Base-by-base conservation (phyloP, 2,113 vertebrate species). In the Microtus pennsylvanicus region DNA sequence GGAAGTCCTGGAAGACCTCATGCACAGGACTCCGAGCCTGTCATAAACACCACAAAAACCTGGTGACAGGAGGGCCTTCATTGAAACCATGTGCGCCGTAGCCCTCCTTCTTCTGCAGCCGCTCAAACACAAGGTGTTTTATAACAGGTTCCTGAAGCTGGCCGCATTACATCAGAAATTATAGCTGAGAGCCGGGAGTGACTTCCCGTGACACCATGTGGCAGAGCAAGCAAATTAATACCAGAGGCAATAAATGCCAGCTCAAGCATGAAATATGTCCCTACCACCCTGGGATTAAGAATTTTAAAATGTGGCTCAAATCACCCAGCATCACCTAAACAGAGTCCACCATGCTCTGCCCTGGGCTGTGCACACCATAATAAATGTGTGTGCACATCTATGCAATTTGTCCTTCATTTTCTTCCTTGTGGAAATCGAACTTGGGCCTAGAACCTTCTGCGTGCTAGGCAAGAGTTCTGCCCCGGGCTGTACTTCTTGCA, bases 151-250 rank as follows among this genome's bases (percentile, higher is more conserved):
- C 94, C 96, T 96, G 89, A 58, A 63, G 94, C 97, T 87, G 97
- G 97, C 96, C 97, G 97, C 81, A 97, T 92, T 96, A 91, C 24
- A 96, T 87, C 89, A 96, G 97, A 96, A 98, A 97, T 98, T 97
- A 97, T 93, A 95, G 75, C 67, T 95, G 97, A 93, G 30, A 52
- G 91, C 95, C 83, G 96, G 95, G 97, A 98, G 97, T 94, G 97
- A 92, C 92, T 83, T 96, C 67, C 85, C 93, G 87, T 97, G 96
- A 97, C 93, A 97, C 95, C 96, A 92, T 92, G 95, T 89, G 63
- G 93, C 95, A 97, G 97, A 98, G 98, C 97, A 97, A 98, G 94
- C 95, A 97, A 97, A 97, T 98, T 98, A 97, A 87, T 96, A 97
- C 90, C 93, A 85, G 95, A 92, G 96, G 97, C 94, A 91, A 94